Evolutionary conservation across 2,797 vertebrate species (phyloP).

Genomic region (Scolopax rusticola): DNA sequence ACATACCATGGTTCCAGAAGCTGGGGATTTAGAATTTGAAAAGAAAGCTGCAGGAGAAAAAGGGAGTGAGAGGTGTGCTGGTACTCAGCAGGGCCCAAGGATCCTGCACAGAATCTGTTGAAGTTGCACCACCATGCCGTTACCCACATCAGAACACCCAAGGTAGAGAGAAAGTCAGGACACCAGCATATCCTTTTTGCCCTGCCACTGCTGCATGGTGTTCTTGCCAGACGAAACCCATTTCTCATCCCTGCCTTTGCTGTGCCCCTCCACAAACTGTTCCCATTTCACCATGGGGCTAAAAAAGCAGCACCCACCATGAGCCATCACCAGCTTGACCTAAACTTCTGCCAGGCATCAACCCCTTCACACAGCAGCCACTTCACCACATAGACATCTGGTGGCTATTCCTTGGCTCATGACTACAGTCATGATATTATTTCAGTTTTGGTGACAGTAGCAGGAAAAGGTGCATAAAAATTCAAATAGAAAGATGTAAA

Average conservation of each 20-base stretch:
- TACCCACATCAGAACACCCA: background rate
- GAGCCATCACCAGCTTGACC: background rate
- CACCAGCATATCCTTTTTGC: background rate
- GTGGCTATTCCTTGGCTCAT: background rate
- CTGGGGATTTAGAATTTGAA: background rate
- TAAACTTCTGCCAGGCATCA: background rate
- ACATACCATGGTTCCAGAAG: background rate
- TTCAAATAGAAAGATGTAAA: background rate
- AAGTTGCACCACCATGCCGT: background rate
- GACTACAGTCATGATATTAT: rapidly evolving
- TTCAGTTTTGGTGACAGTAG: background rate
- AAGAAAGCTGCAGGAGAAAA: background rate
- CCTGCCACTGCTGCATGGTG: background rate
- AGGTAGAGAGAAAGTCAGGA: background rate
- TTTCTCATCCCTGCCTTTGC: background rate
- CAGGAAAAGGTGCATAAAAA: background rate
- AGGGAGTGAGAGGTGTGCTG: background rate
- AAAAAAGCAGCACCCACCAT: background rate
- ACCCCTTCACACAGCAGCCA: background rate
- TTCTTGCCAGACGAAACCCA: background rate
- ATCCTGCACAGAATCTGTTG: background rate
- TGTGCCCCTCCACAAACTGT: background rate
- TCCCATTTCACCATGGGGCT: background rate
- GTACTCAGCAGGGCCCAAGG: background rate
- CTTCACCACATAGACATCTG: background rate